Evolutionary conservation across 1,140 invertebrate genomes (phyloP).

Genomic region (Pomacea maculata): DNA sequence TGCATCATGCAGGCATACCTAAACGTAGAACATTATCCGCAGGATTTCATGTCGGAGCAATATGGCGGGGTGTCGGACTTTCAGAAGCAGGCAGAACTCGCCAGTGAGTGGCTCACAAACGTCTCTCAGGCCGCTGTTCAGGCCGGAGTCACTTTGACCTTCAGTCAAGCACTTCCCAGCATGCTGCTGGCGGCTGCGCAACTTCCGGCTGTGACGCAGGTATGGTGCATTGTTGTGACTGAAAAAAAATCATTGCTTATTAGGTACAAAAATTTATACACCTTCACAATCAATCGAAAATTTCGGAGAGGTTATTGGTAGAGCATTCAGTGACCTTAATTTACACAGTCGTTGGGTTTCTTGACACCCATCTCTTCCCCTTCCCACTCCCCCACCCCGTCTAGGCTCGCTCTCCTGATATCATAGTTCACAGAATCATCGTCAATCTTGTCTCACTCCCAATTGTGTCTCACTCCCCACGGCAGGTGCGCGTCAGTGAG

Average conservation of each 20-base stretch:
- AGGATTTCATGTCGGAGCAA: background rate
- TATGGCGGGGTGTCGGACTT: constrained; percentile 7
- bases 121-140: background rate
- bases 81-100: constrained; percentile 1
- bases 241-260: no score
- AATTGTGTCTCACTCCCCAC: background rate
- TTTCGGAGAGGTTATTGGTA: no score
- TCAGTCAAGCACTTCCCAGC: constrained; percentile 4
- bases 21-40: no score
- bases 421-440: background rate
- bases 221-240: background rate
- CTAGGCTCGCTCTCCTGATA: background rate
- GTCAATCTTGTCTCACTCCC: background rate
- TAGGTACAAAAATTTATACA: no score
- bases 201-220: constrained; percentile 3
- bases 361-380: background rate
- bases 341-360: background rate
- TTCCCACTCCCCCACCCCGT: background rate
- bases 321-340: no score
- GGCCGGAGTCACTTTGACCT: constrained; percentile 12
- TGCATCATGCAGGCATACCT: no score
- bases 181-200: constrained; percentile 2
- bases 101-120: constrained; percentile 10
- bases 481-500: constrained; percentile 22
- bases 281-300: no score